Evolutionary conservation across 2,113 vertebrate species (phyloP).

Genomic region (Marmota flaviventris): DNA sequence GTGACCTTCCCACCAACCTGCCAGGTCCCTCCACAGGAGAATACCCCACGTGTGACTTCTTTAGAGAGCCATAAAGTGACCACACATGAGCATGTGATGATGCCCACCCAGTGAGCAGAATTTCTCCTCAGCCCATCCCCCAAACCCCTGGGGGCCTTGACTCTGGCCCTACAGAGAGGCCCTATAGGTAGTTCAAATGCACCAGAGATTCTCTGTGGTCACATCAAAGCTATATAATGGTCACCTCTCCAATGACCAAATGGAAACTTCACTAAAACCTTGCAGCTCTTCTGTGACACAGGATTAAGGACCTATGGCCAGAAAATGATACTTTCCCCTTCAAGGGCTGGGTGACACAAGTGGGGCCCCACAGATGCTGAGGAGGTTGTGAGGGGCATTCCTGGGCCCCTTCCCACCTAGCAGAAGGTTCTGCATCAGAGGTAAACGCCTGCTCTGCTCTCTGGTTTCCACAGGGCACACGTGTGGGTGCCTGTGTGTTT

Average conservation of each 20-base stretch:
- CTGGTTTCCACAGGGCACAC: fast-evolving
- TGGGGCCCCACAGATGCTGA: background rate
- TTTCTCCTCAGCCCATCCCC: background rate
- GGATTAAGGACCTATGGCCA: background rate
- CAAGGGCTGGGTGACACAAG: background rate
- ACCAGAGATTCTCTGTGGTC: background rate
- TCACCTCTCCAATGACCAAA: background rate
- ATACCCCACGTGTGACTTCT: background rate
- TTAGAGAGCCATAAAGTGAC: background rate
- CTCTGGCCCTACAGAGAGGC: background rate
- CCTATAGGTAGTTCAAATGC: background rate
- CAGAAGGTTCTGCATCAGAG: background rate
- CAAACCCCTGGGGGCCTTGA: background rate
- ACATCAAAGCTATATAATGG: background rate
- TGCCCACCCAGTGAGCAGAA: background rate
- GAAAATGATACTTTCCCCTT: background rate
- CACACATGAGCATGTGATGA: background rate
- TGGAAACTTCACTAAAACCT: background rate
- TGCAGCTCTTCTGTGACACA: background rate
- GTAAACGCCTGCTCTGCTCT: background rate
- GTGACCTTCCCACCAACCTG: background rate
- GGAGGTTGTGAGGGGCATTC: fast-evolving
- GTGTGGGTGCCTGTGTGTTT: background rate
- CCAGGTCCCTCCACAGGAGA: background rate
- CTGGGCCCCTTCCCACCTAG: background rate